Conservation (phyloP, 2,888 invertebrate species). For the Ariolimax columbianus region DNA sequence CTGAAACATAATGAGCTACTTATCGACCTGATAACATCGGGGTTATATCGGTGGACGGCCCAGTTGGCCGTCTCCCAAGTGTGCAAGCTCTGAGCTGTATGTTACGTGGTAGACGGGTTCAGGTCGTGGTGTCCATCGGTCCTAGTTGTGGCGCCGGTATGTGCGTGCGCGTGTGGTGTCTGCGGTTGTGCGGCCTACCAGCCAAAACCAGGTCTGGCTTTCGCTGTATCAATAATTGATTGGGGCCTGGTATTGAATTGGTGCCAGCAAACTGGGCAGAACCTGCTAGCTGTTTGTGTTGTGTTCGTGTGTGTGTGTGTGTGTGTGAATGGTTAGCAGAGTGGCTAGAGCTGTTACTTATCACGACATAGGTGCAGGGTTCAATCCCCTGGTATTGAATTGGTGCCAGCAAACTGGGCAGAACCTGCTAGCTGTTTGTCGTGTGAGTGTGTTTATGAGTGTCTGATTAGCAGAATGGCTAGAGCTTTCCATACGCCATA, state of each 20-base stretch:
- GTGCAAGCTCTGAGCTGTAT: constrained; percentile 1
- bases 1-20: background rate
- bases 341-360: no score
- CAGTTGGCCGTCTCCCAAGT: constrained; percentile 3
- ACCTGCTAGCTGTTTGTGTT: background rate
- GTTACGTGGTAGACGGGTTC: background rate
- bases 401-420: background rate
- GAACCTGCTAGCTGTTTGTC: background rate
- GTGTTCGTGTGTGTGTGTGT: no score
- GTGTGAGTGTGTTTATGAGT: no score
- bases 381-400: background rate
- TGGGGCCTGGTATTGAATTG: background rate
- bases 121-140: background rate
- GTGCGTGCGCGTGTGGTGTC: background rate
- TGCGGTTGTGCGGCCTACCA: background rate
- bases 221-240: background rate
- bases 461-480: no score
- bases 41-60: background rate
- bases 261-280: background rate
- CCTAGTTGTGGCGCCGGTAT: background rate
- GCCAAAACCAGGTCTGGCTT: background rate
- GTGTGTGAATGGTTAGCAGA: no score
- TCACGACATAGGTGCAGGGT: no score
- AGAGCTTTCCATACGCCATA: no score
- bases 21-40: background rate